phyloP scores from a whole-genome alignment of 1,140 invertebrate genomes.

The Hylaeus anthracinus region DNA sequence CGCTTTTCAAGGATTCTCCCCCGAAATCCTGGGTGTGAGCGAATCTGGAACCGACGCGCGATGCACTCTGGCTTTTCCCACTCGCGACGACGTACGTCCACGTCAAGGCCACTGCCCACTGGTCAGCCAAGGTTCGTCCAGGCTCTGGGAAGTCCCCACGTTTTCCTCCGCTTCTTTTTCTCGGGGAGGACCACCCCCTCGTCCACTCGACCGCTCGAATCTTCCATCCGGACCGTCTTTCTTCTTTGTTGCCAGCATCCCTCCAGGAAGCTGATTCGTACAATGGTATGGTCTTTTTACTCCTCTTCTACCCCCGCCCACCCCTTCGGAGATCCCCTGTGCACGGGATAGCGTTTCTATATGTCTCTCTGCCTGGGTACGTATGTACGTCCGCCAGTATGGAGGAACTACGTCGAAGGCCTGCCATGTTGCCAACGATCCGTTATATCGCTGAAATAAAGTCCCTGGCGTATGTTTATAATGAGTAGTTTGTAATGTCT shows the following conservation, averaged over 20 bases:
- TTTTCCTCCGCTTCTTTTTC: conserved; percentile 39
- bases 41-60: conserved; percentile 32
- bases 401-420: background rate
- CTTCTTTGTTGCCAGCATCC: conserved; percentile 37
- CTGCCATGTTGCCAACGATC: conserved; percentile 11
- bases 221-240: conserved; percentile 40
- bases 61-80: conserved; percentile 47
- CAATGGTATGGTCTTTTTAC: conserved; percentile 52
- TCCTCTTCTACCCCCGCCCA: background rate
- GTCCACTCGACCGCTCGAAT: conserved; percentile 9
- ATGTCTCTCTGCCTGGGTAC: too few relatives aligned
- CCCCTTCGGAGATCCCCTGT: conserved; percentile 11
- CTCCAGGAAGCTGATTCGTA: conserved; percentile 55
- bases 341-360: background rate
- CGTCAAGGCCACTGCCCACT: conserved; percentile 66
- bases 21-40: conserved; percentile 62
- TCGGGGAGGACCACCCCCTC: background rate
- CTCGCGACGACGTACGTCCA: conserved; percentile 24
- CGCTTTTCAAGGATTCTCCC: conserved; percentile 76
- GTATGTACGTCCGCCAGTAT: background rate
- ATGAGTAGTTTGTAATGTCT: background rate
- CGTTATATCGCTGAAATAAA: background rate
- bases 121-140: conserved; percentile 45
- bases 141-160: conserved; percentile 12
- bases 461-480: background rate